Evolutionary conservation across 1,140 invertebrate species (phyloP).

Genomic region (Linepithema humile): DNA sequence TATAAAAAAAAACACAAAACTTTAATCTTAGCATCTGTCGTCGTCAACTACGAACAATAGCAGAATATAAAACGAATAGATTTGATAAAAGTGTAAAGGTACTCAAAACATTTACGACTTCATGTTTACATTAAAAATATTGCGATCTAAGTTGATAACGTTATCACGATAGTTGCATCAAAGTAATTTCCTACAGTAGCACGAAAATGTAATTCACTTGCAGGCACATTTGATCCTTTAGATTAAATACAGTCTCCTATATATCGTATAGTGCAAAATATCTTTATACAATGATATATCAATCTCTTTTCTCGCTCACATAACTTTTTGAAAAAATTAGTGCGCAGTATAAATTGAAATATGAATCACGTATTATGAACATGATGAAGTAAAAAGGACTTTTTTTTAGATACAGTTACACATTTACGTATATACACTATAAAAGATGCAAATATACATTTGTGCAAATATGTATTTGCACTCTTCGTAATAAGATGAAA

Average conservation of each 20-base stretch:
- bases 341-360: background rate
- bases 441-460: too few relatives aligned
- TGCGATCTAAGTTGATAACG: background rate
- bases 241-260: background rate
- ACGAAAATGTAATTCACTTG: background rate
- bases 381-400: background rate
- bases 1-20: background rate
- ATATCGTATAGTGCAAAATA: background rate
- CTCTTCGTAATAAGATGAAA: background rate
- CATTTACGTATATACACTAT: background rate
- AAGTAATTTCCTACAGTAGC: background rate
- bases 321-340: slow-evolving; percentile 1
- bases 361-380: background rate
- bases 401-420: background rate
- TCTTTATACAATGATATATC: background rate
- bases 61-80: background rate
- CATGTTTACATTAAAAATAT: background rate
- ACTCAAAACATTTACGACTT: background rate
- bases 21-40: background rate
- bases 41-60: background rate
- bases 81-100: background rate
- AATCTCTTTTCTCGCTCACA: background rate
- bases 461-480: background rate
- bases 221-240: background rate
- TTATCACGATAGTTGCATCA: background rate